Percentiles rank a stretch among this genome's conserved stretches.
These are phyloP conservation scores for Thunnus thynnus DNA, from an alignment of 2,113 vertebrate species.

Conservation along the genomic window DNA sequence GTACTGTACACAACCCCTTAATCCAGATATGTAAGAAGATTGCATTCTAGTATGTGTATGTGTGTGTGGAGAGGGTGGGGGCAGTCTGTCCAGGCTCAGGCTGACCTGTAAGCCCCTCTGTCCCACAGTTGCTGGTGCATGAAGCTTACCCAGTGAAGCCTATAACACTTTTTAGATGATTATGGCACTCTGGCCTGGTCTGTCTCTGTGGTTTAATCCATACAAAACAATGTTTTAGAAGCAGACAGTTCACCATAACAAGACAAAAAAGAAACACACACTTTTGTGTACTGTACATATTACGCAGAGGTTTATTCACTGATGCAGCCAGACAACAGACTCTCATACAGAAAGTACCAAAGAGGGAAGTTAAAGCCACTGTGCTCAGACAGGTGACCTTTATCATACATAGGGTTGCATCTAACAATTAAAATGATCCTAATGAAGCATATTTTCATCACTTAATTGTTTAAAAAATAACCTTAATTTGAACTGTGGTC, in stretches of 20 bases:
- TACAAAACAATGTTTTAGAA: conserved; percentile 17
- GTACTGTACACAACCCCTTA: conserved; percentile 68
- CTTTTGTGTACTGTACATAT: background rate
- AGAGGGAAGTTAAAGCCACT: conserved; percentile 3
- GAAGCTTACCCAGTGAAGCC: conserved; percentile 55
- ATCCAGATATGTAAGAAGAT: conserved; percentile 79
- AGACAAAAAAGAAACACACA: background rate
- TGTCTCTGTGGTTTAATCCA: conserved; percentile 44
- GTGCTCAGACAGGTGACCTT: conserved; percentile 12
- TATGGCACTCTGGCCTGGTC: conserved; percentile 43
- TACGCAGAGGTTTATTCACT: background rate
- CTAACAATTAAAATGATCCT: too few relatives aligned
- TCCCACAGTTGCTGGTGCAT: conserved; percentile 41
- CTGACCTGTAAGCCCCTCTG: conserved; percentile 68
- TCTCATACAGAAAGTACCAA: conserved; percentile 21
- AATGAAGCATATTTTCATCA: too few relatives aligned
- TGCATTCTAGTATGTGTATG: conserved; percentile 56
- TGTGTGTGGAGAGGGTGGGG: conserved; percentile 19
- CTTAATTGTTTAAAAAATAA: background rate
- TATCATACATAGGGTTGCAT: background rate
- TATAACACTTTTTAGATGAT: conserved; percentile 61
- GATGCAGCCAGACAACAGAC: conserved; percentile 28
- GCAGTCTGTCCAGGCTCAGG: conserved; percentile 23
- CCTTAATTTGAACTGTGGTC: background rate
- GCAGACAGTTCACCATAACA: background rate